Base-by-base conservation (phyloP, 2,113 vertebrate species). In the Pelodiscus sinensis region DNA sequence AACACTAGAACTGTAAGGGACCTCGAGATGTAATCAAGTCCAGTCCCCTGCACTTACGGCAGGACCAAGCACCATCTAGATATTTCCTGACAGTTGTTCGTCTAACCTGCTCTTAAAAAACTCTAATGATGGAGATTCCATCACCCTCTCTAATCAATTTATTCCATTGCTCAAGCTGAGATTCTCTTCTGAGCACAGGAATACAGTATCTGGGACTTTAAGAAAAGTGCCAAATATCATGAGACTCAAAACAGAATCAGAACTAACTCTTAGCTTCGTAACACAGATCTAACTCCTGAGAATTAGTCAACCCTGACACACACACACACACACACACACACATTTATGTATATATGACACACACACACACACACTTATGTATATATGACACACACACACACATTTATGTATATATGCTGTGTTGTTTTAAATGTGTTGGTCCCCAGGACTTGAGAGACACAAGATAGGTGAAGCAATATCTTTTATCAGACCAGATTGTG, bases 261-360 rank as follows among this genome's bases (percentile, higher is more conserved):
- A 6, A 27, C 87, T 81, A 80, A 65, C 50, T 21, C 35, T 18
- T 84, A 91, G 81, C 88, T 88, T 56, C 81, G 84, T 58, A 58
- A 58, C 57, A 58, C 57, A 58, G 10, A 4, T 58, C 24, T 81
- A 9, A 0, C 79, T 73, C 0, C 2, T 1, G 71, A 62, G 18
- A 15, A 3, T 55, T 82, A 11, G 44, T 93, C 55, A 1, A 78
- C 73, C 78, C 16, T n/a, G 86, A 2, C 56, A 73, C 9, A 80
- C 90, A 89, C 83, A 6, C 44, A 44, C n/a, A n/a, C n/a, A n/a
- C n/a, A n/a, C n/a, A n/a, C 44, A 44, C 44, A 44, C 44, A 44
- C 6, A 44, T 44, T 6, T 44, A 44, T 44, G 44, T 44, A 6
- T 44, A 44, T 44, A 44, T 44, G 44, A n/a, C n/a, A n/a, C n/a